A percentile compares a stretch with the other conserved stretches of the same genome.
phyloP scores from a whole-genome alignment of 2,113 vertebrate genomes.

The Cygnus buccinator region DNA sequence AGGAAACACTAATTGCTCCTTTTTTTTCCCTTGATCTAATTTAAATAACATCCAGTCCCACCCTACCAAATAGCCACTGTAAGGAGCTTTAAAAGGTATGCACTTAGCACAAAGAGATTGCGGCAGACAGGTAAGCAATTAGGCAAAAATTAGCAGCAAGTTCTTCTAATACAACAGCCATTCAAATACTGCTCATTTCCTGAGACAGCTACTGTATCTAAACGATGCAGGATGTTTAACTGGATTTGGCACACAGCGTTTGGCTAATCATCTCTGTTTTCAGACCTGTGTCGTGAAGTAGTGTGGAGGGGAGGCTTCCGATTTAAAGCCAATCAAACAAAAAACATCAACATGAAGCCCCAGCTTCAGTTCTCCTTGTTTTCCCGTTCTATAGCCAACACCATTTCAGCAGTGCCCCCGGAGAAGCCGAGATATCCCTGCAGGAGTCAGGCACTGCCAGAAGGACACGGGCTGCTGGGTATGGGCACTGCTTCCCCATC shows the following conservation, averaged over 20 bases:
- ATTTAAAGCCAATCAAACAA: not conserved
- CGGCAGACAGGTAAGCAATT: not conserved
- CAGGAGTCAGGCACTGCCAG: not conserved
- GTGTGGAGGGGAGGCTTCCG: not conserved
- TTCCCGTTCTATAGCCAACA: not conserved
- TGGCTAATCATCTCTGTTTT: not conserved
- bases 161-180: not conserved
- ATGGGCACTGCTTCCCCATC: not conserved
- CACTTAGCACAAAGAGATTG: not conserved
- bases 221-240: not conserved
- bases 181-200: not conserved
- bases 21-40: not conserved
- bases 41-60: not conserved
- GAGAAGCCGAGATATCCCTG: not conserved
- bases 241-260: not conserved
- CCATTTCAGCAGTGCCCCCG: constrained; percentile 8
- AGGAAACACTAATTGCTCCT: not conserved
- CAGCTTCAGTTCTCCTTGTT: not conserved
- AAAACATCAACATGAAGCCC: not conserved
- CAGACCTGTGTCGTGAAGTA: not conserved
- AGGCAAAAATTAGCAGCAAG: not conserved
- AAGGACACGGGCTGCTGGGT: not conserved
- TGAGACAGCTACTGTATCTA: not conserved
- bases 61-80: not conserved
- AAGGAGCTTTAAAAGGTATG: not conserved